Evolutionary conservation across 2,113 vertebrate genomes (phyloP).

Genomic region (Puntigrus tetrazona): DNA sequence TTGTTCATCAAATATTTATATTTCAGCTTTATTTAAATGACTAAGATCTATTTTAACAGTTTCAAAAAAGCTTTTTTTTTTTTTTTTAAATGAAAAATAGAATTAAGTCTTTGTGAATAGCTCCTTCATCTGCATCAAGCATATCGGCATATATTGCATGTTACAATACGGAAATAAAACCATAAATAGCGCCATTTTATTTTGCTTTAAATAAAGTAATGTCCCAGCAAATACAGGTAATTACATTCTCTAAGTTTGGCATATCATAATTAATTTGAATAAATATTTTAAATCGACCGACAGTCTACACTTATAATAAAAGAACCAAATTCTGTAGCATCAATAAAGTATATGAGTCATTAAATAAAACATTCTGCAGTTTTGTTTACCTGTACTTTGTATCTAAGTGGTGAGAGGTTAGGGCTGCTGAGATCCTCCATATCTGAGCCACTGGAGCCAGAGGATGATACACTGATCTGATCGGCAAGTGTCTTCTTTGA

Average conservation of each 20-base stretch:
- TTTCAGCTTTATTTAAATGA: background rate
- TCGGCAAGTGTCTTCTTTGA: slow-evolving; percentile 68
- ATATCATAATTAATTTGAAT: background rate
- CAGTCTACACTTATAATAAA: background rate
- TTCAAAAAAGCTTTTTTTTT: too few relatives aligned
- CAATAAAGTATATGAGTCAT: background rate
- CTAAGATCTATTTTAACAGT: background rate
- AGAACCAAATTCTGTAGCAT: background rate
- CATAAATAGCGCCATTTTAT: background rate
- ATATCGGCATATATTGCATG: too few relatives aligned
- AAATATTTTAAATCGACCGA: background rate
- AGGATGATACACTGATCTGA: slow-evolving; percentile 76
- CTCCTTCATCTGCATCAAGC: background rate
- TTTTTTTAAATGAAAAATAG: too few relatives aligned
- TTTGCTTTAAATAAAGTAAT: background rate
- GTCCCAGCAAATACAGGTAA: background rate
- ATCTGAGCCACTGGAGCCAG: slow-evolving; percentile 76
- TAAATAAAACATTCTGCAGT: background rate
- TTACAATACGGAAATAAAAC: background rate
- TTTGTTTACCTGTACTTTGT: slow-evolving; percentile 67
- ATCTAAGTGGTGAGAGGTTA: slow-evolving; percentile 59
- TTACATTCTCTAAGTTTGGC: background rate
- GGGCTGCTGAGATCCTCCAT: slow-evolving; percentile 71
- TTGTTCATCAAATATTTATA: background rate
- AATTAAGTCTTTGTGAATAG: too few relatives aligned